Evolutionary conservation across 2,888 invertebrate genomes (phyloP), one percentile per base, ranked within the genome.

Genomic region (Leuctra nigra): DNA sequence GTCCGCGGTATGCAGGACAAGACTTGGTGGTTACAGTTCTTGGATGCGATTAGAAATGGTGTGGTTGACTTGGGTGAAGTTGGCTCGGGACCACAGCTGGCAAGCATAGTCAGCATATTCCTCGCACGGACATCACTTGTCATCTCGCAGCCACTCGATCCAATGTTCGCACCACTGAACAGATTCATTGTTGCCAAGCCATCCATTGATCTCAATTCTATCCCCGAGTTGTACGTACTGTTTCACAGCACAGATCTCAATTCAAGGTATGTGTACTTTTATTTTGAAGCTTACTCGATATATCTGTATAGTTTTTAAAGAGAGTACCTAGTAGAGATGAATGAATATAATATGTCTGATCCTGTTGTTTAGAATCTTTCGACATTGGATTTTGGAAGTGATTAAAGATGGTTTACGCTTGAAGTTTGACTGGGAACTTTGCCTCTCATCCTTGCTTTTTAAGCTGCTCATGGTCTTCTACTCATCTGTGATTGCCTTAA

Each of bases 171-270:
- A 63, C 82, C 86, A 0, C 74, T 95, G n/a, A 85, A 86, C 67
- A 80, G 82, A 65, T 91, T 86, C 69, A 72, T 92, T 35, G 79
- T 87, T 66, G 83, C 88, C 1, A 92, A 91, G 70, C 83, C 86
- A 11, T 77, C 79, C 7, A 77, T 93, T 14, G 84, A 92, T 67
- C 74, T 93, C 14, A 77, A 80, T 13, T 79, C 83, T 2, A 84
- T 95, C n/a, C 95, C 95, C 0, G 94, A 95, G 68, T 85, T 94
- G 66, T 82, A 91, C 59, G 84, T 86, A 53, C 79, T 94, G 35
- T 86, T 94, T 67, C 86, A 90, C 68, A 91, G 88, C 60, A 79
- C 84, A 9, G 86, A 88, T 56, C 76, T 88, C 0, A 80, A 86
- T 63, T 38, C 33, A 35, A 44, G 41, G 59, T 59, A 41, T 29